Evolutionary conservation across 1,140 invertebrate species (phyloP).

Genomic region (Araneus ventricosus): DNA sequence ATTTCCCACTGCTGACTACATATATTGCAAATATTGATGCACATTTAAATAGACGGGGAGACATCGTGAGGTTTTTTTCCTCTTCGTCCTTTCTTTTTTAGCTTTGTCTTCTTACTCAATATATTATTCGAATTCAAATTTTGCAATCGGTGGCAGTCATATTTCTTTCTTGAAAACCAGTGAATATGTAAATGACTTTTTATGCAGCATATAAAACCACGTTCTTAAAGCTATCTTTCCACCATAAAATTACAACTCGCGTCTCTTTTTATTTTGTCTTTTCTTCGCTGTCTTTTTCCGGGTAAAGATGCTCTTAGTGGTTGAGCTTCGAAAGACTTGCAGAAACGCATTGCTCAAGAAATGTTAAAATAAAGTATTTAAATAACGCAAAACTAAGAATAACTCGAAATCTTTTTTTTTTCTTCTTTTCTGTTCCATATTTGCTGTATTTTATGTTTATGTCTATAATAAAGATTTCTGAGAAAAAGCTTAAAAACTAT

Average conservation of each 20-base stretch:
- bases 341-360: not conserved
- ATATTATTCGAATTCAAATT: constrained; percentile 26
- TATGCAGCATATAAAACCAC: not conserved
- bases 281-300: not conserved
- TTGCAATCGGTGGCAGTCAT: not conserved
- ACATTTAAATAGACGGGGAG: constrained; percentile 3
- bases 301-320: not conserved
- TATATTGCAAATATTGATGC: constrained; percentile 27
- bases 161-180: not conserved
- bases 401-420: not conserved
- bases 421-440: not conserved
- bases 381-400: not conserved
- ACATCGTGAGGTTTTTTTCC: not conserved
- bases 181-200: constrained; percentile 11
- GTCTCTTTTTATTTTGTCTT: not conserved
- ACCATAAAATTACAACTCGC: constrained; percentile 11
- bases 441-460: not conserved
- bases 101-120: not conserved
- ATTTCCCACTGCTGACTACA: not conserved
- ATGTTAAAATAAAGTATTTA: not conserved
- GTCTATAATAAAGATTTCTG: not conserved
- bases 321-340: not conserved
- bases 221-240: not conserved
- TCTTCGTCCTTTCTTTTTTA: not conserved
- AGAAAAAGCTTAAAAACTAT: not conserved